These are phyloP conservation scores for Drosophila neonasuta DNA, from an alignment of 2,888 invertebrate species.

Conservation along the genomic window DNA sequence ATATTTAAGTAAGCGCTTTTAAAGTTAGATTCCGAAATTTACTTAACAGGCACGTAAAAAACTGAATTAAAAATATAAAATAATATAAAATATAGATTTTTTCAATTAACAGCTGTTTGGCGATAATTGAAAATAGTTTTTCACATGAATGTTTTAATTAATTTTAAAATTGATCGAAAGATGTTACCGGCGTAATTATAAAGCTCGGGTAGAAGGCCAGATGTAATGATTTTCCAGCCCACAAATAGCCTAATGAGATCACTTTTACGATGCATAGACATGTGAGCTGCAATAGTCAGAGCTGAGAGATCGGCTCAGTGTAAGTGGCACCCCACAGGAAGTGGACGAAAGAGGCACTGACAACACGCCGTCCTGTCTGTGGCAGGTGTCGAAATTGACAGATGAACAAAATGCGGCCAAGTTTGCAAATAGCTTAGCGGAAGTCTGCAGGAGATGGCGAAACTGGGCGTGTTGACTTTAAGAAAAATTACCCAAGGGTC, in stretches of 20 bases:
- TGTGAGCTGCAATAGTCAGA: background rate
- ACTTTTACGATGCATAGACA: slow-evolving; percentile 2
- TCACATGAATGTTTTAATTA: slow-evolving; percentile 11
- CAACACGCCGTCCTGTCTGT: slow-evolving; percentile 55
- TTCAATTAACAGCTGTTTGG: slow-evolving; percentile 1
- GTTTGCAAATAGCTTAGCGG: slow-evolving; percentile 33
- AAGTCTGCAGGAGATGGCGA: slow-evolving; percentile 37
- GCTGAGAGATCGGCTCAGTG: background rate
- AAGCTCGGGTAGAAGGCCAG: slow-evolving; percentile 2
- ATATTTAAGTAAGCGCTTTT: background rate
- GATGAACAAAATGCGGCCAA: slow-evolving; percentile 60
- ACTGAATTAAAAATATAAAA: background rate
- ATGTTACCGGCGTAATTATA: slow-evolving; percentile 27
- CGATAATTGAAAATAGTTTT: slow-evolving; percentile 1
- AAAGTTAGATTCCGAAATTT: background rate
- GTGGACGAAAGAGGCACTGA: slow-evolving; percentile 28
- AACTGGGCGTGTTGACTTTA: slow-evolving; percentile 42
- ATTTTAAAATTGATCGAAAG: slow-evolving; percentile 23
- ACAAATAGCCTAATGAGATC: slow-evolving; percentile 30
- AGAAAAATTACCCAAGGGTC: slow-evolving; percentile 32
- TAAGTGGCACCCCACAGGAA: slow-evolving; percentile 55
- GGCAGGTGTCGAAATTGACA: slow-evolving; percentile 77
- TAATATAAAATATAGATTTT: background rate
- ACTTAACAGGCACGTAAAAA: background rate
- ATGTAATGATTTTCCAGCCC: slow-evolving; percentile 18